Evolutionary conservation across 2,888 invertebrate species (phyloP).

Genomic region (Hesperia comma): DNA sequence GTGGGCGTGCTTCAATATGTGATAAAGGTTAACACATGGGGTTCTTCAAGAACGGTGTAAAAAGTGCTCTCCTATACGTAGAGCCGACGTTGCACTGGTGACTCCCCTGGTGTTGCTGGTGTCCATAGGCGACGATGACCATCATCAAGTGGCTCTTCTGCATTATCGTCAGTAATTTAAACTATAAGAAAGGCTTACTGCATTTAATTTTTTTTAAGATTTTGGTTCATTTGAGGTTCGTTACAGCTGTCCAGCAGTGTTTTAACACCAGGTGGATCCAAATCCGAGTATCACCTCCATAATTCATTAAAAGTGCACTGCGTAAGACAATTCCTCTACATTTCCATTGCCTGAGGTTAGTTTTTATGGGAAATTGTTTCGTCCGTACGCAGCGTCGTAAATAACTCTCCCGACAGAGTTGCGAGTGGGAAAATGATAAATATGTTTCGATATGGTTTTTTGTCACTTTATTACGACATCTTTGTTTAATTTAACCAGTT

Average conservation of each 20-base stretch:
- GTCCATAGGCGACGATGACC: too few relatives aligned
- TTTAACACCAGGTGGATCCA: conserved; percentile 1
- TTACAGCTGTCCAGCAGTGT: neutral
- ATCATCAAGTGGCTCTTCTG: too few relatives aligned
- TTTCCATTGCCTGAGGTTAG: conserved; percentile 15
- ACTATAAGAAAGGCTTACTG: too few relatives aligned
- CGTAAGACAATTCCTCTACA: neutral
- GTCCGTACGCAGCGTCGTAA: conserved; percentile 25
- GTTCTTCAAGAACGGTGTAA: too few relatives aligned
- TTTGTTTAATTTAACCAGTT: conserved; percentile 18
- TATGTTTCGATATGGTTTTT: conserved; percentile 14
- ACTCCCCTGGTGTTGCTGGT: too few relatives aligned
- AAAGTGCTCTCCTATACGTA: too few relatives aligned
- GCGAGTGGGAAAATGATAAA: conserved; percentile 32
- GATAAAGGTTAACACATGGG: too few relatives aligned
- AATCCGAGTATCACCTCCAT: neutral
- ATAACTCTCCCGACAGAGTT: conserved; percentile 23
- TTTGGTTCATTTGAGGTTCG: neutral
- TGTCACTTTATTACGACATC: conserved; percentile 20
- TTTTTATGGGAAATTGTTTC: conserved; percentile 23
- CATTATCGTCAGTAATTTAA: too few relatives aligned
- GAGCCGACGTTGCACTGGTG: too few relatives aligned
- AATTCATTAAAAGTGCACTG: conserved; percentile 7
- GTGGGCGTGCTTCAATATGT: too few relatives aligned
- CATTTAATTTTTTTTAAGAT: too few relatives aligned